Conservation (phyloP, 2,113 vertebrate genomes). For the Plestiodon gilberti region DNA sequence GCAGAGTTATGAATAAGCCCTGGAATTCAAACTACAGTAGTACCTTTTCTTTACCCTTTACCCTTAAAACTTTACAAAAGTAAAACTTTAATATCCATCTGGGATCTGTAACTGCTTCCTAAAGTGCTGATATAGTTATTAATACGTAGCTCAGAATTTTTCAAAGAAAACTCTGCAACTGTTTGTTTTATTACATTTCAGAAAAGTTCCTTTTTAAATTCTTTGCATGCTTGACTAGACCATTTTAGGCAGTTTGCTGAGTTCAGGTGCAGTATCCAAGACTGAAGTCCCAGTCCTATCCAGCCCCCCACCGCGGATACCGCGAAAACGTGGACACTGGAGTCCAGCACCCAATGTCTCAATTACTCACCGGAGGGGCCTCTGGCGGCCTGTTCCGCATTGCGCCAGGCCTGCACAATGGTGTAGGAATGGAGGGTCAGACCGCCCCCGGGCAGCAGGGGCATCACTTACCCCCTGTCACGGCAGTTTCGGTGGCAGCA, state of each 20-base stretch:
- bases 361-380: no score
- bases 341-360: no score
- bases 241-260: slow-evolving; percentile 39
- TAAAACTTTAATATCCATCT: background rate
- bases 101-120: background rate
- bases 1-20: background rate
- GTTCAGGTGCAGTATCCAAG: slow-evolving; percentile 5
- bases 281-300: no score
- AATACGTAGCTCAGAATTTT: slow-evolving; percentile 38
- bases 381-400: no score
- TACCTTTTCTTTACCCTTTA: background rate
- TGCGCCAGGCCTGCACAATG: no score
- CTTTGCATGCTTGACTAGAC: slow-evolving; percentile 29
- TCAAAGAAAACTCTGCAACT: slow-evolving; percentile 36
- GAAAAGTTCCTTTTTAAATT: slow-evolving; percentile 43
- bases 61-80: background rate
- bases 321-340: no score
- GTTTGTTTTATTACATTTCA: slow-evolving; percentile 49
- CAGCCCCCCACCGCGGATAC: no score
- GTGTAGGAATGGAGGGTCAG: no score
- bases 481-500: no score
- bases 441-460: no score
- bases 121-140: slow-evolving; percentile 30
- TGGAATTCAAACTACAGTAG: background rate
- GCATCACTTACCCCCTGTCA: no score